These are phyloP conservation scores for Heliconius sara DNA, from an alignment of 2,888 invertebrate genomes.

Conservation along the genomic window DNA sequence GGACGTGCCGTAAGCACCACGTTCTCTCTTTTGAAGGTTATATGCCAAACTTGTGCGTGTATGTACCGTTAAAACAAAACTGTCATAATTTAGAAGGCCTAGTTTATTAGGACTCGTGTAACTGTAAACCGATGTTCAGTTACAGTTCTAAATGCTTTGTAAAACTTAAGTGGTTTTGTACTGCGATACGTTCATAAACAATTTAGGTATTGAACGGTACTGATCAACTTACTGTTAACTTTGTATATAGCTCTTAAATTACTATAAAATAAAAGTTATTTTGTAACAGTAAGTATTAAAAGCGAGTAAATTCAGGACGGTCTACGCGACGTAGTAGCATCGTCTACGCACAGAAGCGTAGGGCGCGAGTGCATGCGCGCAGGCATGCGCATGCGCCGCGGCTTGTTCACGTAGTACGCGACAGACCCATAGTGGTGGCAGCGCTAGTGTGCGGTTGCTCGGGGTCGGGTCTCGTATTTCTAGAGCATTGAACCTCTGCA, in stretches of 20 bases:
- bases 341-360: constrained; percentile 51
- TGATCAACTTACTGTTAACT: neutral
- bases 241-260: neutral
- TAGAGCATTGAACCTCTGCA: constrained; percentile 84
- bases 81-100: constrained; percentile 69
- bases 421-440: constrained; percentile 57
- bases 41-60: constrained; percentile 66
- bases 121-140: constrained; percentile 44
- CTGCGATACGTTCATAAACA: neutral
- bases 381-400: constrained; percentile 43
- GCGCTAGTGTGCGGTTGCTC: constrained; percentile 65
- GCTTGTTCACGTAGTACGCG: constrained; percentile 47
- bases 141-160: constrained; percentile 29
- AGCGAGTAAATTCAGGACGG: constrained; percentile 33
- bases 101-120: constrained; percentile 59
- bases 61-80: constrained; percentile 75
- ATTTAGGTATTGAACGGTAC: neutral
- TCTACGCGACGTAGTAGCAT: constrained; percentile 55
- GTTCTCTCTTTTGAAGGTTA: constrained; percentile 83
- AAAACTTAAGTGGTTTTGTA: neutral
- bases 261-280: neutral
- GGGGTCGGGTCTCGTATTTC: constrained; percentile 82
- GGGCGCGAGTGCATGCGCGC: constrained; percentile 45
- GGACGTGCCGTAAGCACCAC: constrained; percentile 77
- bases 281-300: constrained; percentile 1